A percentile compares a stretch with the other conserved stretches of the same genome.
These are phyloP conservation scores for Corythaixoides concolor DNA, from an alignment of 2,113 vertebrate species.

Conservation along the genomic window DNA sequence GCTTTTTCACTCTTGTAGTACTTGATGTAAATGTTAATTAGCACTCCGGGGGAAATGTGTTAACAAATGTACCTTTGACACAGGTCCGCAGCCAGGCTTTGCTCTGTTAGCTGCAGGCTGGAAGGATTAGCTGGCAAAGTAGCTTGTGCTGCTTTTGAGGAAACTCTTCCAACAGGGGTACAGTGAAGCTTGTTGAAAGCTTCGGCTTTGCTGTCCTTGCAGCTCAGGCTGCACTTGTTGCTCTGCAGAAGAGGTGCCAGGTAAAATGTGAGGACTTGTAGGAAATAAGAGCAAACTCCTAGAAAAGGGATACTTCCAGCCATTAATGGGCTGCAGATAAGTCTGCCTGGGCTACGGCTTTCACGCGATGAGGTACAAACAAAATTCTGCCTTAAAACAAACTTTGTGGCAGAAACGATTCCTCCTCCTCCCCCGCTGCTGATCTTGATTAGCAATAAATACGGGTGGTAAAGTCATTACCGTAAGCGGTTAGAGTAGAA, in stretches of 20 bases:
- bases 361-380: background rate
- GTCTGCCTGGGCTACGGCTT: background rate
- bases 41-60: constrained; percentile 59
- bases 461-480: constrained; percentile 22
- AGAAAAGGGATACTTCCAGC: background rate
- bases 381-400: background rate
- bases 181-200: background rate
- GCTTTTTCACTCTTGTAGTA: background rate
- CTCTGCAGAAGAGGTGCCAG: background rate
- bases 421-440: background rate
- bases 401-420: background rate
- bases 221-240: background rate
- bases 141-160: constrained; percentile 56
- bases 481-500: constrained; percentile 10
- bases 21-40: constrained; percentile 65
- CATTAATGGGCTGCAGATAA: background rate
- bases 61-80: constrained; percentile 70
- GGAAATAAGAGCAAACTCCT: background rate
- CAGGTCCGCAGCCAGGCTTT: constrained; percentile 3
- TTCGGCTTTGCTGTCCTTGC: background rate
- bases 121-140: background rate
- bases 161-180: background rate
- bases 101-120: constrained; percentile 50
- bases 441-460: constrained; percentile 32
- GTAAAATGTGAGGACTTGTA: background rate